These are phyloP conservation scores for Mustelus asterias DNA, from an alignment of 2,113 vertebrate species.

Conservation along the genomic window DNA sequence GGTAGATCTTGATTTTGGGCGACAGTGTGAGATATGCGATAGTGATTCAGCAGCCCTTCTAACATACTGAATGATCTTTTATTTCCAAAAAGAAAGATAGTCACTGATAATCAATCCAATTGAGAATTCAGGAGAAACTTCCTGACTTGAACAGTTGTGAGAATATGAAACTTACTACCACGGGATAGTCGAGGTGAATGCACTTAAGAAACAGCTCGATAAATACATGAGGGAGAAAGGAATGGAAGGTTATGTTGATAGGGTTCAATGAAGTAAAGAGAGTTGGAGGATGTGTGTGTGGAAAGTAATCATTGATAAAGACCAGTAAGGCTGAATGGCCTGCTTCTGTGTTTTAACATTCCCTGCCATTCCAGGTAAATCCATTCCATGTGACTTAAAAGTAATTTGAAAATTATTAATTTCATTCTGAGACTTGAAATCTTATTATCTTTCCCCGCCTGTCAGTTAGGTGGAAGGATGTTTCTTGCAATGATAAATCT, in stretches of 20 bases:
- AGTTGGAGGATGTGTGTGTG: not conserved
- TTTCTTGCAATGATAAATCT: not conserved
- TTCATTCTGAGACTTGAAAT: not conserved
- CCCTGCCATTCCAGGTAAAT: not conserved
- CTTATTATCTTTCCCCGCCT: not conserved
- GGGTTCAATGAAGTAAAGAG: not conserved
- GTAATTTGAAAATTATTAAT: not conserved
- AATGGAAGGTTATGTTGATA: not conserved
- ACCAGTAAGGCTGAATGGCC: not conserved
- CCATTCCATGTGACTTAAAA: not conserved
- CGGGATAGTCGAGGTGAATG: not conserved
- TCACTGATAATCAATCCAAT: not conserved
- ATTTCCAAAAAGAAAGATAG: not conserved
- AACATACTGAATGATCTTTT: not conserved
- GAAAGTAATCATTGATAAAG: too few relatives aligned
- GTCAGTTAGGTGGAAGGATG: not conserved
- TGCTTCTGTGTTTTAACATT: not conserved
- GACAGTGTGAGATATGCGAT: not conserved
- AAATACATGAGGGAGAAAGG: not conserved
- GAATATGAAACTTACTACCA: not conserved
- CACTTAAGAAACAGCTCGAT: not conserved
- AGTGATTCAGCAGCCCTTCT: not conserved
- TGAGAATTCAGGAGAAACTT: not conserved
- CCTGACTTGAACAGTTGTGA: not conserved
- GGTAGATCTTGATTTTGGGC: not conserved